Percentiles rank a stretch among this genome's conserved stretches.
Evolutionary conservation across 2,888 invertebrate species (phyloP).

Genomic region (Bombyx huttoni): DNA sequence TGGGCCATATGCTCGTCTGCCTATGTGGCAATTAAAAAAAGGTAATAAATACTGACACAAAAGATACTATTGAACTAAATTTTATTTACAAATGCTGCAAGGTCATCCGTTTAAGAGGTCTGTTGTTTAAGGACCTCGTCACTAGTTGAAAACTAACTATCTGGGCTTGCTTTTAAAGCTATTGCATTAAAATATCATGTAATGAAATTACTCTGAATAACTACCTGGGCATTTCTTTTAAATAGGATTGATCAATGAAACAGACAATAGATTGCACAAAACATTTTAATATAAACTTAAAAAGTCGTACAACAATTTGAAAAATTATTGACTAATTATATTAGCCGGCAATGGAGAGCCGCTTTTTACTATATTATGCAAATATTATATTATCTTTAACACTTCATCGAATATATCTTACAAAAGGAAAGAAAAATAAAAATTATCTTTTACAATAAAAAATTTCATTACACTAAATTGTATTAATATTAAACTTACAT

Average conservation of each 20-base stretch:
- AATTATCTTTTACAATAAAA: constrained; percentile 68
- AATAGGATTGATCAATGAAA: constrained; percentile 19
- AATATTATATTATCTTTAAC: constrained; percentile 77
- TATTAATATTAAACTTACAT: constrained; percentile 67
- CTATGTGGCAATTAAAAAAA: too few relatives aligned
- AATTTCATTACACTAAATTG: constrained; percentile 68
- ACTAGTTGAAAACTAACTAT: too few relatives aligned
- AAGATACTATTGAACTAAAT: too few relatives aligned
- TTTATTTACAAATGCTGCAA: too few relatives aligned
- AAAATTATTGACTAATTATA: constrained; percentile 87
- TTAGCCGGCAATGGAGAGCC: constrained; percentile 79
- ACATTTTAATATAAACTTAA: constrained; percentile 91
- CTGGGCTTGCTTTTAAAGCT: too few relatives aligned
- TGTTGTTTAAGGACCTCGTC: too few relatives aligned
- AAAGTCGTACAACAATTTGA: constrained; percentile 89
- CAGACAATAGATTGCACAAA: constrained; percentile 79
- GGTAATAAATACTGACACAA: too few relatives aligned
- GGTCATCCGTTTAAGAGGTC: too few relatives aligned
- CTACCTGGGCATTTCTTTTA: too few relatives aligned
- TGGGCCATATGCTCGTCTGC: too few relatives aligned
- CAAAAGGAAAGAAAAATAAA: constrained; percentile 69
- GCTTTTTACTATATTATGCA: constrained; percentile 76
- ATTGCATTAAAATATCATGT: too few relatives aligned
- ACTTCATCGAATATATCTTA: constrained; percentile 73
- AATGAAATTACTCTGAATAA: too few relatives aligned